Conservation (phyloP, 1,140 invertebrate genomes). For the Lineus longissimus region DNA sequence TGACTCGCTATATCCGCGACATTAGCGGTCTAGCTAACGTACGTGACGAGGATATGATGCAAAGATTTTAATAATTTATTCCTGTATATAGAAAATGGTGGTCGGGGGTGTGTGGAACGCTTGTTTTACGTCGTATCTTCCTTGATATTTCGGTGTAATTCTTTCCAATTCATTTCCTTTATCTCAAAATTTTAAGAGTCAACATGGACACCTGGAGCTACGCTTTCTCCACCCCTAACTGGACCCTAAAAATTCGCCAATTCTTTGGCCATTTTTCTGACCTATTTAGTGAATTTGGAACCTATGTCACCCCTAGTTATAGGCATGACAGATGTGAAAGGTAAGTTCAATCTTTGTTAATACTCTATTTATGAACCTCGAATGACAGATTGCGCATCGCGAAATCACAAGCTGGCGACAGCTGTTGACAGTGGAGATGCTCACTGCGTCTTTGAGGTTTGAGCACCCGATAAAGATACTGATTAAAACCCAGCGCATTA, state of each 20-base stretch:
- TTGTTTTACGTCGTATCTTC: too few relatives aligned
- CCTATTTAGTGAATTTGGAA: conserved; percentile 7
- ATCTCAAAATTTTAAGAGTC: background rate
- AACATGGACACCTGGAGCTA: conserved; percentile 2
- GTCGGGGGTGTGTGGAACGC: too few relatives aligned
- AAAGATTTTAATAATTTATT: too few relatives aligned
- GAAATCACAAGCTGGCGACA: background rate
- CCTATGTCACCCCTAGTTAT: background rate
- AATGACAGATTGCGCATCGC: background rate
- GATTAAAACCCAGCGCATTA: background rate
- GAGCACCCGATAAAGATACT: background rate
- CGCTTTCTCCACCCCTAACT: background rate
- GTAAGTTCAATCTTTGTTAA: background rate
- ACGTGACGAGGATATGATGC: too few relatives aligned
- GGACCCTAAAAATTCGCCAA: background rate
- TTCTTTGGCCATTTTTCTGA: conserved; percentile 3
- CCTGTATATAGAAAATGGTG: too few relatives aligned
- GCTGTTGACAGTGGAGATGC: background rate
- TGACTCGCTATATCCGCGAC: too few relatives aligned
- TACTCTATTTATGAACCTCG: background rate
- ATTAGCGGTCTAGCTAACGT: too few relatives aligned
- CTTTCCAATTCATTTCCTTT: too few relatives aligned
- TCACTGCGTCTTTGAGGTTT: background rate
- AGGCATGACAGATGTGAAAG: background rate
- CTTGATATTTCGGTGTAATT: too few relatives aligned